Base-by-base conservation (phyloP, 2,797 vertebrate species). In the Hemibagrus guttatus region DNA sequence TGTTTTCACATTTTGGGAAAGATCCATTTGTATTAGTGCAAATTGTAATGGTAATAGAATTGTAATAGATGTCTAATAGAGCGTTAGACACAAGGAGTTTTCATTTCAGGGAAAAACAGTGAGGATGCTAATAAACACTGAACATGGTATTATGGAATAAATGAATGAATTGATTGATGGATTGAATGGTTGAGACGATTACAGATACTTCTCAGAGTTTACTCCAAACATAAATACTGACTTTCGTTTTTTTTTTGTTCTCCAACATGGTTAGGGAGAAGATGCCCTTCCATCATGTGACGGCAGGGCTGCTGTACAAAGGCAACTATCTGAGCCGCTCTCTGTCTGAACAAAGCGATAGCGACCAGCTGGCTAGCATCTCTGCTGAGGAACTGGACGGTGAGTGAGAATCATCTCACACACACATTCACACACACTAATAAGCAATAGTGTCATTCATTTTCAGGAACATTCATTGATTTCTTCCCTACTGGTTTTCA, bases 281-380 rank as follows among this genome's bases (percentile, higher is more conserved):
- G 96, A 99, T 99, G 98, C 98, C 98, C 93, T 99, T 99, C 96
- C 98, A 99, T 91, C 98, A 98, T 93, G 98, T 99, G 94, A 99
- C 98, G 84, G 97, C 97, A 83, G 98, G 98, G 87, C 95, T 99
- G 94, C 96, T 99, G 93, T 99, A 99, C 96, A 99, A 99, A 90
- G 97, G 97, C 92, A 98, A 98, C 94, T 99, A 97, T 94, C 95
- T 99, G 95, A 99, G 97, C 94, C 96, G 97, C 86, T 97, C 98
- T 0, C 95, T 99, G 87, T 99, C 98, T 0, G 96, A 96, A 0
- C 97, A 96, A 93, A 98, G 97, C 0, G 98, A 99, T 95, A 97
- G 97, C 0, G 97, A 99, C 23, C 97, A 98, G 93, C 93, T 99
- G 88, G 97, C 98, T n/a, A 99, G 95, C 89, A 99, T 99, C 95